Evolutionary conservation across 2,113 vertebrate species (phyloP).

Genomic region (Nothocercus julius): DNA sequence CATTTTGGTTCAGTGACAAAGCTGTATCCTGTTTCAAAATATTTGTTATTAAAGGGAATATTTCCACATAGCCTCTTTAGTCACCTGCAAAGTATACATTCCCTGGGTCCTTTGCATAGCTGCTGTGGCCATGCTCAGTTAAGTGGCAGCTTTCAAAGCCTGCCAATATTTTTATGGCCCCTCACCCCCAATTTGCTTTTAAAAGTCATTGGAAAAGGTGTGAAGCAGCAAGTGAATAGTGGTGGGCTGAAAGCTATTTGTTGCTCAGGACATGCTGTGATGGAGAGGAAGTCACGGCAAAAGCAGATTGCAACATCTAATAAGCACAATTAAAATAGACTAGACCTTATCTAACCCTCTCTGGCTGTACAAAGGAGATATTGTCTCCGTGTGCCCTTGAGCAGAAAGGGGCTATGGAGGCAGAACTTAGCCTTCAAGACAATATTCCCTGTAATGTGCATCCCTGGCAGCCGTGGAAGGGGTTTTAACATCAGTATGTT

Average conservation of each 20-base stretch:
- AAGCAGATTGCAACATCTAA: not conserved
- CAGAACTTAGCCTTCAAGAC: not conserved
- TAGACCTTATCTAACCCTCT: not conserved
- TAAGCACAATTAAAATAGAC: not conserved
- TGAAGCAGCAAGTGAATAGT: constrained; percentile 3
- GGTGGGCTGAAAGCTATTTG: not conserved
- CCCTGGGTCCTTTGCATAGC: not conserved
- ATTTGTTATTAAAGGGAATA: not conserved
- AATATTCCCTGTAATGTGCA: not conserved
- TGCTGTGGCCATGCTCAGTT: not conserved
- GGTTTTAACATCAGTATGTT: not conserved
- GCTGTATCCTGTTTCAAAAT: not conserved
- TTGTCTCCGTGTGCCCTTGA: not conserved
- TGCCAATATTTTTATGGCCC: not conserved
- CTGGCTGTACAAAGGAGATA: not conserved
- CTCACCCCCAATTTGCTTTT: not conserved
- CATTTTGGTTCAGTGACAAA: not conserved
- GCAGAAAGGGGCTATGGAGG: not conserved
- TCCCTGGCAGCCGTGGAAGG: not conserved
- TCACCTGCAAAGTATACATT: not conserved
- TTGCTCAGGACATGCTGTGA: not conserved
- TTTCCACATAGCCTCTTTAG: not conserved
- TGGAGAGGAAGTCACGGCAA: not conserved
- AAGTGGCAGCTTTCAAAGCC: not conserved
- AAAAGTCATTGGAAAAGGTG: not conserved